Conservation (phyloP, 30 jellyfish, hydroid and myxozoan species). For the Turritopsis rubra region DNA sequence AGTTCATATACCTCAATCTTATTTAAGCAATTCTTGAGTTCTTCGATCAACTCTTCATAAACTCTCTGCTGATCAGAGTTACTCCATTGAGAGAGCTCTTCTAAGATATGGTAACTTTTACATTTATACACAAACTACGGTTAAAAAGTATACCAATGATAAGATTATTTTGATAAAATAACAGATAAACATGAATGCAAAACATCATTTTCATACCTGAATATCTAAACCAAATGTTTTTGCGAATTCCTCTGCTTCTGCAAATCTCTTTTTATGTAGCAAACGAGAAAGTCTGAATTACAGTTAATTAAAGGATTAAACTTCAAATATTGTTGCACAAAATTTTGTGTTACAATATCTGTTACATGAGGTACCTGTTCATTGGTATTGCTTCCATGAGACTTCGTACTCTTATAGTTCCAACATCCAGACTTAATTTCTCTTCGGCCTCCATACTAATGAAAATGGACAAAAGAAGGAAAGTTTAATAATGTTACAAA, state of each 20-base stretch:
- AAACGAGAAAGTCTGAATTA: conserved; percentile 63
- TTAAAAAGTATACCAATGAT: background rate
- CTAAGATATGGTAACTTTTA: conserved; percentile 43
- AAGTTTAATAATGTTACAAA: background rate
- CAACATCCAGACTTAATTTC: conserved; percentile 33
- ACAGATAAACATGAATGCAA: background rate
- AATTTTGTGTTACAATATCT: background rate
- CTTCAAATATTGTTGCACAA: background rate
- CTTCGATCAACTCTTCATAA: conserved; percentile 30
- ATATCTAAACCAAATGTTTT: conserved; percentile 65
- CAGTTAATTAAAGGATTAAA: background rate
- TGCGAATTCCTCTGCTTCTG: conserved; percentile 90
- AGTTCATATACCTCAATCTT: conserved; percentile 37
- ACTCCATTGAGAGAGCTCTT: conserved; percentile 76
- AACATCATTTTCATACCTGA: conserved; percentile 48
- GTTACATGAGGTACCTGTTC: conserved; percentile 54
- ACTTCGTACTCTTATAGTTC: conserved; percentile 77
- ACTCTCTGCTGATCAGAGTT: background rate
- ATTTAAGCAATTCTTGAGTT: conserved; percentile 70
- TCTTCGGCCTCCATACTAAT: conserved; percentile 33
- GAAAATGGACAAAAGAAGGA: background rate
- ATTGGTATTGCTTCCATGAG: conserved; percentile 89
- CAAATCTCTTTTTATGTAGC: conserved; percentile 79
- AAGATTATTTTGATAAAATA: background rate
- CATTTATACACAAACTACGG: conserved; percentile 64